These are phyloP conservation scores for Drosophila monieri DNA, from an alignment of 2,888 invertebrate species.

Conservation along the genomic window DNA sequence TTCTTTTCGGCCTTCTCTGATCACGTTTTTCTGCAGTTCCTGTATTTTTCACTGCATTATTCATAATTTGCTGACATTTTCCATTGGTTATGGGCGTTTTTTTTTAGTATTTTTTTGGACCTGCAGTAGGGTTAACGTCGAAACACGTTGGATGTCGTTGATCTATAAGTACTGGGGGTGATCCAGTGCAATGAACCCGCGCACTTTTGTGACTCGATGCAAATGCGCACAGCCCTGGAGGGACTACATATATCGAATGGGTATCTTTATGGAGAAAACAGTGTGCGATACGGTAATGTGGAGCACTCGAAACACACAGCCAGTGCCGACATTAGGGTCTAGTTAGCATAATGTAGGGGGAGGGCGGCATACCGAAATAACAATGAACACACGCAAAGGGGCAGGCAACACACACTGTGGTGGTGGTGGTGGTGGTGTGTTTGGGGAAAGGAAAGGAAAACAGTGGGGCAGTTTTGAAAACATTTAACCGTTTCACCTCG, in stretches of 20 bases:
- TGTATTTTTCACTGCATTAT: slow-evolving; percentile 55
- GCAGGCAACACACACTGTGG: not conserved
- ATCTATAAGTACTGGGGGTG: slow-evolving; percentile 7
- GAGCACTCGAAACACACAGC: slow-evolving; percentile 31
- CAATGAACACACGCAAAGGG: slow-evolving; percentile 50
- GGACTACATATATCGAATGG: slow-evolving; percentile 24
- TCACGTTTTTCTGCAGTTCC: slow-evolving; percentile 33
- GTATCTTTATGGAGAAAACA: slow-evolving; percentile 26
- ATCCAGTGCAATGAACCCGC: slow-evolving; percentile 36
- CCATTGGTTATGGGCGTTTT: slow-evolving; percentile 33
- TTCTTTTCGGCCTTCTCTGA: slow-evolving; percentile 13
- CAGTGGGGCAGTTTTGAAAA: slow-evolving; percentile 66
- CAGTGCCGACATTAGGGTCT: slow-evolving; percentile 30
- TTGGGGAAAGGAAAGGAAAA: slow-evolving; percentile 19
- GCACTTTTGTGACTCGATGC: not conserved
- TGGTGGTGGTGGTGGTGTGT: no score
- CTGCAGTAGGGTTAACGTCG: not conserved
- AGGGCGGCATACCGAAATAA: slow-evolving; percentile 41
- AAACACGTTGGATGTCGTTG: slow-evolving; percentile 15
- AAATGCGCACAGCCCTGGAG: slow-evolving; percentile 14
- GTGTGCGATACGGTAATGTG: slow-evolving; percentile 26
- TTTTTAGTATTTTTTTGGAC: slow-evolving; percentile 7
- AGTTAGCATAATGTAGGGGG: slow-evolving; percentile 46
- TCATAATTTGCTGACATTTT: slow-evolving; percentile 69
- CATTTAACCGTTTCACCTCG: slow-evolving; percentile 82